Conservation (phyloP, 2,113 vertebrate genomes). For the Sisor rabdophorus region DNA sequence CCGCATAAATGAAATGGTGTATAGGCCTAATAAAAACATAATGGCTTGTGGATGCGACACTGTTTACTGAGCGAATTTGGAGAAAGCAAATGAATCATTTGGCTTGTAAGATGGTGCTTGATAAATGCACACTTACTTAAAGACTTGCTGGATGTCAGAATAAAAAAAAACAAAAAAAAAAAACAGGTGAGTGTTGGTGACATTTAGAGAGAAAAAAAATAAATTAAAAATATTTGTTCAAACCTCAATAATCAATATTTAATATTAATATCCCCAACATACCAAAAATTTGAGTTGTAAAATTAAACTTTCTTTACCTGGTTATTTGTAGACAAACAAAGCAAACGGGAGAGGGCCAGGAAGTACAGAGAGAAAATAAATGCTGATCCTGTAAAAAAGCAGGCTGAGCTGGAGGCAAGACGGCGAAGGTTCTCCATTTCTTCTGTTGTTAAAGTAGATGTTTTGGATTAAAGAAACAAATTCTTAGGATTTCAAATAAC, state of each 20-base stretch:
- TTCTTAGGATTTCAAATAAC: background rate
- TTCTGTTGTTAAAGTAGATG: background rate
- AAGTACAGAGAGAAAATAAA: conserved; percentile 33
- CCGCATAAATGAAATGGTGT: too few species aligned
- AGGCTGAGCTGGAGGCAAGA: conserved; percentile 20
- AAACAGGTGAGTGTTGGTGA: too few species aligned
- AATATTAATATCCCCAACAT: background rate
- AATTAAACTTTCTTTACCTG: background rate
- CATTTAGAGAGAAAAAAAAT: too few species aligned
- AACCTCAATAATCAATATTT: background rate
- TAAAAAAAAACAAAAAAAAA: background rate
- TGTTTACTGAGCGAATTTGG: background rate
- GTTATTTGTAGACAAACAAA: conserved; percentile 10
- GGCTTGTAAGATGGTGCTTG: background rate
- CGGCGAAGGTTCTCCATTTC: conserved; percentile 20
- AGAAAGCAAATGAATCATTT: too few species aligned
- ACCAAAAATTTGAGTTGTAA: background rate
- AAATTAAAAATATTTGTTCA: too few species aligned
- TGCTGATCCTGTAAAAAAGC: conserved; percentile 17
- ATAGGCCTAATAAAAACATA: too few species aligned
- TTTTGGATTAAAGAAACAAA: background rate
- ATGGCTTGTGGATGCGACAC: background rate
- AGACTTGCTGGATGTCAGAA: conserved; percentile 29
- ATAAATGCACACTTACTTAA: conserved; percentile 27
- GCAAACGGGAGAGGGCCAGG: conserved; percentile 5